phyloP scores from a whole-genome alignment of 2,888 invertebrate species.

The Zygaena filipendulae region DNA sequence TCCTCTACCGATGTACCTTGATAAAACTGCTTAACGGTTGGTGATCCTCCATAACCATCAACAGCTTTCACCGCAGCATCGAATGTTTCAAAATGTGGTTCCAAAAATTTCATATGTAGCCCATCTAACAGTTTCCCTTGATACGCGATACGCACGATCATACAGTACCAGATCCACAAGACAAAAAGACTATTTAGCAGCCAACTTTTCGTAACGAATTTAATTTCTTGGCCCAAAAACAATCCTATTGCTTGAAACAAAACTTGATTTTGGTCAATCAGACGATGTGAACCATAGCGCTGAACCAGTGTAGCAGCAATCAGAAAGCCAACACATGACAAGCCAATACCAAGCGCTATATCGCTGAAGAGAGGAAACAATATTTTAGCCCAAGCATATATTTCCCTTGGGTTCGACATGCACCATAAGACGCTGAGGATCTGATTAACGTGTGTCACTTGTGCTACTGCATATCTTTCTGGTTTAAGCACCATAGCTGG shows the following conservation, averaged over 20 bases:
- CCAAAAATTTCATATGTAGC: conserved; percentile 27
- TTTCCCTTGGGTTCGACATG: conserved; percentile 28
- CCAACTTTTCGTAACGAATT: conserved; percentile 25
- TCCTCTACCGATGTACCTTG: conserved; percentile 22
- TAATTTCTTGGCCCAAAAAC: conserved; percentile 32
- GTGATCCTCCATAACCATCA: conserved; percentile 28
- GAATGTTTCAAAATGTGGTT: conserved; percentile 25
- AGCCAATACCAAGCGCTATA: conserved; percentile 22
- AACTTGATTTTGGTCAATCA: conserved; percentile 14
- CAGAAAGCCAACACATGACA: conserved; percentile 21
- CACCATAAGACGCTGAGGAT: conserved; percentile 28
- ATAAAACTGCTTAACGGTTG: conserved; percentile 21
- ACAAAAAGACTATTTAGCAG: conserved; percentile 28
- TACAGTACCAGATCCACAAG: conserved; percentile 42
- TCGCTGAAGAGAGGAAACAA: conserved; percentile 28
- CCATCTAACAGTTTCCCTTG: conserved; percentile 33
- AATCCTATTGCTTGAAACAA: conserved; percentile 26
- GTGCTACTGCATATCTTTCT: conserved; percentile 22
- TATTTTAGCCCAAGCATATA: conserved; percentile 28
- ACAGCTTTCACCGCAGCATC: conserved; percentile 26
- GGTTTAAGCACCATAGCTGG: conserved; percentile 25
- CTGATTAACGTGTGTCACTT: conserved; percentile 24
- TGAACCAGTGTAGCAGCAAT: conserved; percentile 17
- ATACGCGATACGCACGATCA: conserved; percentile 36
- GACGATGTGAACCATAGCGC: conserved; percentile 17